Base-by-base conservation (phyloP, 2,113 vertebrate genomes). In the Nerophis lumbriciformis region DNA sequence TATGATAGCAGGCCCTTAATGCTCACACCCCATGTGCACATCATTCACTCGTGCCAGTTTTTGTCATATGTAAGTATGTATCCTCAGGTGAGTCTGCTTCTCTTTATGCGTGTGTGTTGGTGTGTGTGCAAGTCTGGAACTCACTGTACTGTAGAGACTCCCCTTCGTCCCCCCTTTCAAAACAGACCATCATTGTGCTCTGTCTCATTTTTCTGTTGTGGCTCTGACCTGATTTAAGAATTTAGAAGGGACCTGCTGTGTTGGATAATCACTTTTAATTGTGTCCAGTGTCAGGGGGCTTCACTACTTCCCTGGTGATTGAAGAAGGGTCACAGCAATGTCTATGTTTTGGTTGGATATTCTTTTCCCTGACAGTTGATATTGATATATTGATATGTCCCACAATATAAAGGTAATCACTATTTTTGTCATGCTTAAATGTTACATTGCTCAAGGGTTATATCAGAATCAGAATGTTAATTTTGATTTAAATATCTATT, bases 181-280 rank as follows among this genome's bases (percentile, higher is more conserved):
- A 78, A 89, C 79, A 88, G 83, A 78, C 72, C 65, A 66, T 75
- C 84, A 79, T 88, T 90, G 89, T 90, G 68, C 65, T 71, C 54
- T 10, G 53, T 62, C 66, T 76, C 60, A 50, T 75, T 74, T 64
- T 61, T 78, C 72, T 76, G 37, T 80, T 79, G 68, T 76, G 64
- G 79, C 70, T 60, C 69, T 48, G 63, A 69, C 78, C 83, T 82
- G 79, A 88, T 89, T 89, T 81, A 81, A 72, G 66, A 63, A 71
- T 78, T 89, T 84, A 83, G 78, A 82, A 82, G 68, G 69, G 73
- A 70, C 77, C 70, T 70, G 76, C 77, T 80, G 65, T 65, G 72
- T 83, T 77, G 72, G 82, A 78, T 84, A 73, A 86, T 86, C 77
- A 74, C 75, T 78, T 76, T 72, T 81, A 84, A 83, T 81, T 53